phyloP scores from a whole-genome alignment of 2,888 invertebrate species.

The Blastobasis lacticolella region DNA sequence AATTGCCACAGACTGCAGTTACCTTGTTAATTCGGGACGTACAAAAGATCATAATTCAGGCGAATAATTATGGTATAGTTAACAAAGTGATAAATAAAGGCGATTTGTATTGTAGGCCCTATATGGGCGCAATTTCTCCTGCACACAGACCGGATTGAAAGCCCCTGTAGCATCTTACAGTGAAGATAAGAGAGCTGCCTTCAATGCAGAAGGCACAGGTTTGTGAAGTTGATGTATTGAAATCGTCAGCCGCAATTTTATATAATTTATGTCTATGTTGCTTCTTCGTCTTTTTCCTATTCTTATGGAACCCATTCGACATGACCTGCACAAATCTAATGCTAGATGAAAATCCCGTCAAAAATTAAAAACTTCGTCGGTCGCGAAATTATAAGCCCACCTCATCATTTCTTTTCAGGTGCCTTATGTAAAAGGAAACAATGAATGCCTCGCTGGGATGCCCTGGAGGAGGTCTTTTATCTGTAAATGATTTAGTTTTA shows the following conservation, averaged over 20 bases:
- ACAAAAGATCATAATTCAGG: background rate
- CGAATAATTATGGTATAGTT: conserved; percentile 31
- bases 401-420: no score
- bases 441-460: no score
- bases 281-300: background rate
- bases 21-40: no score
- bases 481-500: no score
- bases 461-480: no score
- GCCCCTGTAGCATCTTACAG: background rate
- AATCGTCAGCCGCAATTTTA: background rate
- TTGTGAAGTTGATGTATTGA: background rate
- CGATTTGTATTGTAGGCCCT: conserved; percentile 32
- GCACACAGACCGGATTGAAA: background rate
- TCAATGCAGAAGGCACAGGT: background rate
- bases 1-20: no score
- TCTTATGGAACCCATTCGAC: background rate
- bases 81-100: conserved; percentile 29
- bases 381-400: no score
- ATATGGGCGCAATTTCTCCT: background rate
- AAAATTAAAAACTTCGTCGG: no score
- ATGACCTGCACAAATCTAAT: no score
- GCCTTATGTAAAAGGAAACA: no score
- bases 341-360: no score
- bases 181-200: background rate
- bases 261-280: background rate